A percentile compares a stretch with the other conserved stretches of the same genome.
These are phyloP conservation scores for Tetramorium simillimum DNA, from an alignment of 1,140 invertebrate genomes.

Conservation along the genomic window DNA sequence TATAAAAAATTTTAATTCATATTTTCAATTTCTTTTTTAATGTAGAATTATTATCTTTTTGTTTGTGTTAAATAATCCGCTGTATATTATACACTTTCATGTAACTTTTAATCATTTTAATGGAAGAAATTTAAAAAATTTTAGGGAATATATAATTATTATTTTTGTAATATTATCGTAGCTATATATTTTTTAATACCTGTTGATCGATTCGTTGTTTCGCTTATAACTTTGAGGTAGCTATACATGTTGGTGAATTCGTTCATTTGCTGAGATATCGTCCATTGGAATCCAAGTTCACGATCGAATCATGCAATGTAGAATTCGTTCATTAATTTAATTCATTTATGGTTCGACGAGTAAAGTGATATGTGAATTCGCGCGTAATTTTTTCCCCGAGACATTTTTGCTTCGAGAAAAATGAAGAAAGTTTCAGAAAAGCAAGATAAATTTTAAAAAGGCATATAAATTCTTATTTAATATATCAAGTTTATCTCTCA, in stretches of 20 bases:
- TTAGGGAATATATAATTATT: not conserved
- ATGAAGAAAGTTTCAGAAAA: not conserved
- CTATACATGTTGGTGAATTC: constrained; percentile 94
- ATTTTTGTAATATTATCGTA: not conserved
- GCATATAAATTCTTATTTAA: not conserved
- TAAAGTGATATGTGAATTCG: not conserved
- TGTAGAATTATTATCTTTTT: not conserved
- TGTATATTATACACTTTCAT: not conserved
- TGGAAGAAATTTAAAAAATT: not conserved
- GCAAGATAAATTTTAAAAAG: not conserved
- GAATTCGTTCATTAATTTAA: constrained; percentile 65
- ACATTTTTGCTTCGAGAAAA: constrained; percentile 1
- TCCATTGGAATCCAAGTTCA: constrained; percentile 57
- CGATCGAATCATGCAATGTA: constrained; percentile 74
- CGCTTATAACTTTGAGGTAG: constrained; percentile 92
- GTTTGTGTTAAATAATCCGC: not conserved
- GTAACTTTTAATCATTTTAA: not conserved
- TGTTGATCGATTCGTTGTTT: constrained; percentile 78
- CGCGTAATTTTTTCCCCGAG: not conserved
- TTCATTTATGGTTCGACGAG: not conserved
- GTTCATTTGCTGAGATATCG: constrained; percentile 87
- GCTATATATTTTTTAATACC: constrained; percentile 73
- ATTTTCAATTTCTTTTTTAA: not conserved
- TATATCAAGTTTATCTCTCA: not conserved
- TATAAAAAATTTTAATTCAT: not conserved